A percentile compares a stretch with the other conserved stretches of the same genome.
These are phyloP conservation scores for Apis florea DNA, from an alignment of 1,140 invertebrate genomes.

Conservation along the genomic window DNA sequence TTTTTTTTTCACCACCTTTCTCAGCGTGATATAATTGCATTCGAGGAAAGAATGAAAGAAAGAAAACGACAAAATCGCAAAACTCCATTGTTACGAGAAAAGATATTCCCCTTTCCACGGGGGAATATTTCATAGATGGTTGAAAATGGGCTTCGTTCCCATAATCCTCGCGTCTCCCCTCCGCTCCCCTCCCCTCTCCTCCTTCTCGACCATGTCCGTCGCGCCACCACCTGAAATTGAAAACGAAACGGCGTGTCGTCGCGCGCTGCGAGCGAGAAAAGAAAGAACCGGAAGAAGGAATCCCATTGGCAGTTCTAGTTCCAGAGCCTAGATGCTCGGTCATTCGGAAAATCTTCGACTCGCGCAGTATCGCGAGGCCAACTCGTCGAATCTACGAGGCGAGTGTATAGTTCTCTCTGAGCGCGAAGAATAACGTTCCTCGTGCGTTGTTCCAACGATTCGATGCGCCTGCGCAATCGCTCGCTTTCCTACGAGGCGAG, in stretches of 20 bases:
- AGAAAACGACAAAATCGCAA: neutral
- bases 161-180: conserved; percentile 9
- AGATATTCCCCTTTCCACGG: neutral
- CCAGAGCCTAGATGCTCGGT: conserved; percentile 29
- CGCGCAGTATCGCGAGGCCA: conserved; percentile 3
- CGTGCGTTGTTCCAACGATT: neutral
- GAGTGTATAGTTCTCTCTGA: conserved; percentile 12
- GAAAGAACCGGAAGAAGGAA: conserved; percentile 19
- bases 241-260: conserved; percentile 46
- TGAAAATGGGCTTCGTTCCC: conserved; percentile 9
- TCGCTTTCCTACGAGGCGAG: neutral
- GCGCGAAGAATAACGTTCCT: no score
- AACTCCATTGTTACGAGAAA: neutral
- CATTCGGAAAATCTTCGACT: conserved; percentile 50
- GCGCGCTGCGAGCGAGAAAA: conserved; percentile 35
- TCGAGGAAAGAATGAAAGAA: neutral
- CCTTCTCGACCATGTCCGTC: conserved; percentile 25
- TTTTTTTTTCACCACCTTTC: neutral
- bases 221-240: conserved; percentile 44
- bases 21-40: neutral
- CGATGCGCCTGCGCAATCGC: no score
- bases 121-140: conserved; percentile 29
- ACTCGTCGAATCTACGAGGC: neutral
- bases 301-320: conserved; percentile 33
- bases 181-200: neutral